A percentile compares a stretch with the other conserved stretches of the same genome.
phyloP scores from a whole-genome alignment of 1,140 invertebrate species.

The Cepaea nemoralis region DNA sequence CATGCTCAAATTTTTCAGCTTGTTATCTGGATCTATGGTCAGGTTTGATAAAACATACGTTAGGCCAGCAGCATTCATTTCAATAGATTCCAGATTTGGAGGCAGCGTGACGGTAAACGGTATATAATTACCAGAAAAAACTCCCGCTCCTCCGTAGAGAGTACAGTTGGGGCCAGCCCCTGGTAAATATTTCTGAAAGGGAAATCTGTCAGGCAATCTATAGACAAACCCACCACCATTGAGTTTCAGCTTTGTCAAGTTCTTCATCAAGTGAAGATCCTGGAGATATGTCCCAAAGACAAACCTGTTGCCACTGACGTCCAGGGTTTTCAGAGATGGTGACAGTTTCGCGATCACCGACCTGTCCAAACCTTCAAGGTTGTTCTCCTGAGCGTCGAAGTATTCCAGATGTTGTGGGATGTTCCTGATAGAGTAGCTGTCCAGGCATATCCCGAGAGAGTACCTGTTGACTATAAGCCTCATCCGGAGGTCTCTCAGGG shows the following conservation, averaged over 20 bases:
- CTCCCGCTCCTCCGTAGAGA: not conserved
- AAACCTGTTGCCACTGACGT: conserved; percentile 1
- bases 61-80: conserved; percentile 32
- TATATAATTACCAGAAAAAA: too few relatives aligned
- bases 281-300: conserved; percentile 9
- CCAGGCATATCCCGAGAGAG: not conserved
- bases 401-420: not conserved
- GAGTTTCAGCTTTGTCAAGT: not conserved
- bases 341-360: not conserved
- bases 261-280: not conserved
- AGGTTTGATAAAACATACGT: conserved; percentile 23
- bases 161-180: not conserved
- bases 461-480: not conserved
- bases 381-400: conserved; percentile 1
- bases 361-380: not conserved
- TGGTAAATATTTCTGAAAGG: not conserved
- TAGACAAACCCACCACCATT: not conserved
- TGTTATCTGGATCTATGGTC: conserved; percentile 16
- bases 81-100: conserved; percentile 35
- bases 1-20: not conserved
- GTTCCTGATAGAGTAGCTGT: not conserved
- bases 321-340: not conserved
- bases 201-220: not conserved
- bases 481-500: not conserved
- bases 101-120: conserved; percentile 32